Base-by-base conservation (phyloP, 2,888 invertebrate genomes). In the Litoditis marina region DNA sequence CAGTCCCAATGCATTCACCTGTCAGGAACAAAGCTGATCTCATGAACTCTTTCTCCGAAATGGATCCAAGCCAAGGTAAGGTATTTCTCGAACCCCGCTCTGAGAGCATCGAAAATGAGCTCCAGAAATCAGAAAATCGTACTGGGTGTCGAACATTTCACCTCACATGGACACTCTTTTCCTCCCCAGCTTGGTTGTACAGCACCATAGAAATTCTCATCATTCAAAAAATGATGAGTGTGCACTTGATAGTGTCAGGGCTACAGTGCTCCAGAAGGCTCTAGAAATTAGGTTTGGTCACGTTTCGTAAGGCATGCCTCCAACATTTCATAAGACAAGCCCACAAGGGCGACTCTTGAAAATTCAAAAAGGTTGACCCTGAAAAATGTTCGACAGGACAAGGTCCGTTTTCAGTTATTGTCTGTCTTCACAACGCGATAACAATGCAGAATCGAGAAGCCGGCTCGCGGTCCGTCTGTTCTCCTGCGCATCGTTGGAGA, bases 381-480 rank as follows among this genome's bases (percentile, higher is more conserved):
- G 25, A n/a, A 32, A 22, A 31, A n/a, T n/a, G n/a, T n/a, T n/a
- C n/a, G n/a, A n/a, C n/a, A n/a, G n/a, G n/a, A n/a, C n/a, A n/a
- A n/a, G n/a, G n/a, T n/a, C n/a, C n/a, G n/a, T n/a, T 85, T 70
- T 84, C 85, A 65, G 85, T 88, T 49, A 83, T 88, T 61, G 86
- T 86, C 72, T 86, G 87, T 57, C 84, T 88, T 51, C 87, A 88
- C 81, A 88, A 88, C 78, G 86, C 87, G 44, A 86, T 88, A 69
- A 88, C 88, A 47, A 85, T 88, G 83, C 88, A 88, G 79, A 88
- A 88, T 78, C 83, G 88, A 62, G 87, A 87, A 53, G 87, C 87
- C 49, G 88, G 78, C 52, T 85, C 86, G 54, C 85, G 87, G 62
- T 87, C 87, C 75, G 86, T 87, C 75, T 88, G 88, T 80, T 86